A percentile compares a stretch with the other conserved stretches of the same genome.
These are phyloP conservation scores for Ceyx melanurus DNA, from an alignment of 2,113 vertebrate genomes.

Conservation along the genomic window DNA sequence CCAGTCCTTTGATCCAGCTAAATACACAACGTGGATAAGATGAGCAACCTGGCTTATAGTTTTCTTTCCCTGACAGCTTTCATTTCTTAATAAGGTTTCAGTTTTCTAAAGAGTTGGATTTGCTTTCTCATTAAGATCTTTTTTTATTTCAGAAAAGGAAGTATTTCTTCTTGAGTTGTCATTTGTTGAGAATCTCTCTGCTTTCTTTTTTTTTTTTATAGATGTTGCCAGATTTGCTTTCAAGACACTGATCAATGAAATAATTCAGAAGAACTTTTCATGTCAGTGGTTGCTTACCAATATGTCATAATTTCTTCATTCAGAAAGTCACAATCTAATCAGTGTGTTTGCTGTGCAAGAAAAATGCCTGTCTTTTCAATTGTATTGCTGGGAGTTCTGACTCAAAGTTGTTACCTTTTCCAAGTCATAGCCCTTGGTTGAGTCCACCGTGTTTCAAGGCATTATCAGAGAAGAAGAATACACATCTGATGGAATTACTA, in stretches of 20 bases:
- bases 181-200: neutral
- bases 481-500: neutral
- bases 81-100: neutral
- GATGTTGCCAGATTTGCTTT: neutral
- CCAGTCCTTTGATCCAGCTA: neutral
- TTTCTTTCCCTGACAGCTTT: neutral
- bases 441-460: neutral
- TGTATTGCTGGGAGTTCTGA: constrained; percentile 3
- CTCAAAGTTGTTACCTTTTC: neutral
- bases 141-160: neutral
- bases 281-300: neutral
- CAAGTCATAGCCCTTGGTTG: neutral
- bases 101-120: neutral
- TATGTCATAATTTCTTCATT: neutral
- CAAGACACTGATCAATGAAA: neutral
- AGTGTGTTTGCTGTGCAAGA: neutral
- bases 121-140: neutral
- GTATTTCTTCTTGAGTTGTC: neutral
- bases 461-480: neutral
- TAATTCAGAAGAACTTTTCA: neutral
- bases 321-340: neutral
- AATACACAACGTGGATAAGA: neutral
- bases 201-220: neutral
- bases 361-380: neutral
- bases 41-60: neutral